Percentiles rank a stretch among this genome's conserved stretches.
phyloP scores from a whole-genome alignment of 2,113 vertebrate species.

The Neodon shergylaensis region DNA sequence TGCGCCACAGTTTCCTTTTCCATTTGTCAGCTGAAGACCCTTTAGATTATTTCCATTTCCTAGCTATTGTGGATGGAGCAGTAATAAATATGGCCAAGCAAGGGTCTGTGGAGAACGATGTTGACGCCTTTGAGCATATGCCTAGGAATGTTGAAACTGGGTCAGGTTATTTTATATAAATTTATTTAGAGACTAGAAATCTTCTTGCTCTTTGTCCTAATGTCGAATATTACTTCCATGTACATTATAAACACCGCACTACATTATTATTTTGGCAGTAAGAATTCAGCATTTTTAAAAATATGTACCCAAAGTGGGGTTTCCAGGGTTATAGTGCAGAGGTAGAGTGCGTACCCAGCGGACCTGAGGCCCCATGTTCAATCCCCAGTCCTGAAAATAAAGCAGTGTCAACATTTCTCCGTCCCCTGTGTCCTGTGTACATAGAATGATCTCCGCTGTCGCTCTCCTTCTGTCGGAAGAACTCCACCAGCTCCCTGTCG shows the following conservation, averaged over 20 bases:
- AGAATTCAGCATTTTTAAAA: neutral
- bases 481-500: neutral
- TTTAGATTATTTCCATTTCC: neutral
- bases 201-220: neutral
- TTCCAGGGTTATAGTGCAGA: too few relatives aligned
- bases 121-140: neutral
- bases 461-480: neutral
- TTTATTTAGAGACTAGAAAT: neutral
- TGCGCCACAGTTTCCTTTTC: neutral
- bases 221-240: neutral
- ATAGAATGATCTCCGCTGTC: neutral
- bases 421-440: neutral
- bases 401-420: neutral
- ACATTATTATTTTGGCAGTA: neutral
- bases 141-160: neutral
- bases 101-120: neutral
- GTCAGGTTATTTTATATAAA: neutral
- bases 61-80: neutral
- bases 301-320: neutral
- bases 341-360: neutral
- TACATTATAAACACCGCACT: neutral
- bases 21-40: neutral
- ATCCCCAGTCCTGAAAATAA: neutral
- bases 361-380: neutral
- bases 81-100: neutral